phyloP scores from a whole-genome alignment of 2,888 invertebrate species.

The Epiblema foenella region DNA sequence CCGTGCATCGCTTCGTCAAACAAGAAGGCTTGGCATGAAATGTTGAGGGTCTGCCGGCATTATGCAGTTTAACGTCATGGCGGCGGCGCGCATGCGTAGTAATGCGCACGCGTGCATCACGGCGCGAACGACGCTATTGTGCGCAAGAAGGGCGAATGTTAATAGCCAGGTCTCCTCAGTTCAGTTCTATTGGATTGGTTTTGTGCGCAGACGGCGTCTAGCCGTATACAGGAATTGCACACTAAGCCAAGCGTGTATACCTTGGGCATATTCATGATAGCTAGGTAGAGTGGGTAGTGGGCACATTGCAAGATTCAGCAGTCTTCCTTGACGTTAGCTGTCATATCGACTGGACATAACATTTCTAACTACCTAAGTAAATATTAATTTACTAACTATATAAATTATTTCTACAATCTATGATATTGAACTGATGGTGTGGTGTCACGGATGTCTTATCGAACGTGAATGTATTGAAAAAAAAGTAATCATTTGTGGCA shows the following conservation, averaged over 20 bases:
- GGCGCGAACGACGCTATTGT: conserved; percentile 52
- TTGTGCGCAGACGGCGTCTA: conserved; percentile 46
- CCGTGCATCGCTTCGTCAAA: not conserved
- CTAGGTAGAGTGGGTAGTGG: no score
- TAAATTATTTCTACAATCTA: no score
- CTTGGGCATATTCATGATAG: not conserved
- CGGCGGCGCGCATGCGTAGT: conserved; percentile 35
- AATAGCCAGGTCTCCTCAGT: not conserved
- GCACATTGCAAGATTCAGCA: not conserved
- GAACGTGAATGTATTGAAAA: no score
- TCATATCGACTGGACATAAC: no score
- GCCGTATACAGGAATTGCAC: not conserved
- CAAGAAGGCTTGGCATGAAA: no score
- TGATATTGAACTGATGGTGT: no score
- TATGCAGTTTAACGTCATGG: conserved; percentile 4
- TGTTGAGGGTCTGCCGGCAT: no score
- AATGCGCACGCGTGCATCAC: not conserved
- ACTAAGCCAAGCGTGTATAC: not conserved
- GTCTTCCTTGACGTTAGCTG: no score
- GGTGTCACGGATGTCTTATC: no score
- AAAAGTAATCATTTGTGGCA: no score
- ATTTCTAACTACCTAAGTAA: no score
- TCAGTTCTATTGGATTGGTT: not conserved
- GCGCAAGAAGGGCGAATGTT: not conserved
- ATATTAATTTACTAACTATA: no score